Base-by-base conservation (phyloP, 1,140 invertebrate genomes). In the Pristionchus pacificus region DNA sequence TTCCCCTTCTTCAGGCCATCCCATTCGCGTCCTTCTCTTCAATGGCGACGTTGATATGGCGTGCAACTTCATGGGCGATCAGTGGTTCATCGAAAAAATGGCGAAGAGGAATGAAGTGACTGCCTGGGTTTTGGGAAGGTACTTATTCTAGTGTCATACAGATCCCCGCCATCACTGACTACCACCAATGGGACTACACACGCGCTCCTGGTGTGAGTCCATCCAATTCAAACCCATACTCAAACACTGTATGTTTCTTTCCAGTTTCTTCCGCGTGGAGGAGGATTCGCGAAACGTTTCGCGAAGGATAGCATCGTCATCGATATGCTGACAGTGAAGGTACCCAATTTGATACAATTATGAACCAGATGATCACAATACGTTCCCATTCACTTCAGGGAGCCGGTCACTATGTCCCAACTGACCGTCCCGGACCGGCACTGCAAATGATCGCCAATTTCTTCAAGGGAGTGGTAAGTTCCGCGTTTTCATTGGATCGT, bases 31-130 rank as follows among this genome's bases (percentile, higher is more conserved):
- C 2, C 60, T 87, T 29, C 80, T 88, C 28, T 88, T 88, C 79
- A 87, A 88, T 77, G 87, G 87, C 14, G 87, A 88, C 78, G 81
- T 86, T 27, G 87, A 88, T 73, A 86, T 87, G 85, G 86, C 85
- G 0, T 88, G 87, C 77, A 87, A 87, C 72, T 88, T 86, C 74
- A 78, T 88, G 1, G 86, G 86, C 57, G 86, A 87, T 75, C 84
- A 88, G 77, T 88, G 87, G 87, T 88, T 88, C 80, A 79, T 84
- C 15, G 84, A 87, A 57, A 76, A 77, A 30, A 66, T 71, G 30
- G 72, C 72, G 15, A 65, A 38, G 10, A 73, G 49, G 31, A 29
- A 71, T 38, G 10, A 71, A n/a, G 58, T 67, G 15, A 29, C n/a
- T n/a, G n/a, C n/a, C n/a, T n/a, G n/a, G n/a, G n/a, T n/a, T n/a